Base-by-base conservation (phyloP, 2,113 vertebrate species). In the Chloebia gouldiae region DNA sequence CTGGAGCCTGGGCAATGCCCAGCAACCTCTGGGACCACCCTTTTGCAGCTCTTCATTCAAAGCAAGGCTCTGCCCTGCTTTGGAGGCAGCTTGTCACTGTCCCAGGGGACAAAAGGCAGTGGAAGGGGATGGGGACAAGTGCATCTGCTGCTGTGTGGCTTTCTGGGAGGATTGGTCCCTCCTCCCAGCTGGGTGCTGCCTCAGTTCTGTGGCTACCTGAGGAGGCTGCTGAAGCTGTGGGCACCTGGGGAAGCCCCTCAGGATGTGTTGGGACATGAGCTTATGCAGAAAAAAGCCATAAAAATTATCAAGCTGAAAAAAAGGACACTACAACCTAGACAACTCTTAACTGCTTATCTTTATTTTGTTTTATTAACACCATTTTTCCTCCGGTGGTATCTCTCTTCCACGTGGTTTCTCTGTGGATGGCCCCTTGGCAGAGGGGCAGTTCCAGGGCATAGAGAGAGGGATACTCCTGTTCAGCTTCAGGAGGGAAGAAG, bases 401-500 rank as follows among this genome's bases (percentile, higher is more conserved):
- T 44, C 13, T 22, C 13, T 75, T 79, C 47, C 5, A 0, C n/a
- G 69, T 1, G 2, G 53, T 44, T 82, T 71, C 59, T 53, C 51
- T 14, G 49, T 11, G 10, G 47, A 49, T 10, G 3, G 53, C 40
- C 64, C 7, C 2, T 3, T 9, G 3, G 63, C 15, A 17, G 35
- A 61, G 20, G 13, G 21, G 23, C 33, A 73, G 28, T 9, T 3
- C 57, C 1, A 68, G 27, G 1, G 33, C 1, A 0, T 2, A 37
- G 68, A 3, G 53, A 51, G 35, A 28, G 25, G 13, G n/a, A 50
- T 40, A n/a, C 16, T 88, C 9, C 42, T 61, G 47, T 37, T 79
- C 4, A 0, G 60, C 81, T 57, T 83, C 9, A 2, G 80, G 30
- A 60, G 31, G 42, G 40, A 45, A 70, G 37, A n/a, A 81, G 51